Base-by-base conservation (phyloP, 2,888 invertebrate species). In the Mechanitis mazaeus region DNA sequence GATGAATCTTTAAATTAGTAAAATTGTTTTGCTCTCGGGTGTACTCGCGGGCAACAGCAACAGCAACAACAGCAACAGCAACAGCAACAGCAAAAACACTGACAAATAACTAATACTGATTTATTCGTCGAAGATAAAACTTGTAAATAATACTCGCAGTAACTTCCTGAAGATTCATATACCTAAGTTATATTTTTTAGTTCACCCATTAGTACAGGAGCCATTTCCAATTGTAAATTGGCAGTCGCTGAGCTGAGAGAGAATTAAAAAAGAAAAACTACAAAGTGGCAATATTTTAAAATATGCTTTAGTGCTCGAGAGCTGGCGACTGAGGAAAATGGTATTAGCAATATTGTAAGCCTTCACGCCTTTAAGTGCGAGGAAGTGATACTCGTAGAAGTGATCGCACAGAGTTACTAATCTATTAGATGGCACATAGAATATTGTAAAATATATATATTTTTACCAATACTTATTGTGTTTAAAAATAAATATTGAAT, bases 331-430 rank as follows among this genome's bases (percentile, higher is more conserved):
- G 47, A 9, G 60, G 45, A 50, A 57, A 35, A 54, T 45, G 54
- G 65, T 66, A 71, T 70, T 69, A 69, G 69, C 71, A 70, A 69
- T 67, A 68, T 67, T 67, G 70, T 68, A 65, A 66, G 60, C 57
- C 20, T 65, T 59, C 58, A 58, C 56, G 54, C 53, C 47, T 50
- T 61, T 68, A 66, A 68, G 68, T 65, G 61, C 61, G 60, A 61
- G 62, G 64, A 68, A 65, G 63, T 65, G 68, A 20, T 20, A 20
- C 20, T 20, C 20, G 58, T 74, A 73, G 75, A 72, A 72, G 72
- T 65, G 68, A 72, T 72, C 65, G 56, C 57, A 60, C 60, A 81
- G 81, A 78, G 57, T 38, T 69, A 56, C 0, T 20, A 67, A 68
- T 35, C 4, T 53, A 31, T 3, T 62, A 66, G 69, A 68, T 60